Conservation (phyloP, 2,888 invertebrate genomes). For the Drosophila rellima region DNA sequence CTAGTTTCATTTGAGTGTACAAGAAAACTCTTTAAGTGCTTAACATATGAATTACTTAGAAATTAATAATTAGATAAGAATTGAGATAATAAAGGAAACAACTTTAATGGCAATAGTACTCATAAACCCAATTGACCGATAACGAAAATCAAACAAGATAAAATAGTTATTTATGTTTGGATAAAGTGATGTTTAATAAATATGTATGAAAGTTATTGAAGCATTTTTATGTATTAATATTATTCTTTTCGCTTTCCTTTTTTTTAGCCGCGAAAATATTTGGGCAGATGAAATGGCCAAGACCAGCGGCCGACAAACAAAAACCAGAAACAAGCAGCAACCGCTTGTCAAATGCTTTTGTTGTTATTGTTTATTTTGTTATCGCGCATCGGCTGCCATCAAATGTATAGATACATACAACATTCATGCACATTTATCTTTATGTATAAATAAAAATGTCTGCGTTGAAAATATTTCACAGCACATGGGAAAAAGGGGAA, state of each 20-base stretch:
- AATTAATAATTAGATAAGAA: no score
- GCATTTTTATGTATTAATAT: slow-evolving; percentile 1
- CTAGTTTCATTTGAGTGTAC: neutral
- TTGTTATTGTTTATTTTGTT: slow-evolving; percentile 27
- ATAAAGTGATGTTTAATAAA: neutral
- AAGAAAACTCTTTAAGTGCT: no score
- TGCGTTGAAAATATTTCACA: slow-evolving; percentile 68
- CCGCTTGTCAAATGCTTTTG: slow-evolving; percentile 56
- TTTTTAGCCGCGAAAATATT: slow-evolving; percentile 39
- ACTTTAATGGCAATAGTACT: neutral
- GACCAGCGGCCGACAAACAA: slow-evolving; percentile 21
- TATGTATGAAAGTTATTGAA: slow-evolving; percentile 7
- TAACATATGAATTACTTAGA: neutral
- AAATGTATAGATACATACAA: slow-evolving; percentile 36
- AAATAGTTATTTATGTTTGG: neutral
- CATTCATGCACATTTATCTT: slow-evolving; percentile 36
- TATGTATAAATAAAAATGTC: slow-evolving; percentile 64
- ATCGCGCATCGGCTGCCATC: slow-evolving; percentile 46
- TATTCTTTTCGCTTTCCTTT: neutral
- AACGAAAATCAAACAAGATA: neutral
- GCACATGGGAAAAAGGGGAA: slow-evolving; percentile 40
- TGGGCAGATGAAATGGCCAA: slow-evolving; percentile 52
- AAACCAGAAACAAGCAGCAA: slow-evolving; percentile 26
- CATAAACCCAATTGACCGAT: neutral
- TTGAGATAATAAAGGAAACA: neutral